These are phyloP conservation scores for Motacilla tschutschensis DNA, from an alignment of 2,113 vertebrate genomes.

Conservation along the genomic window DNA sequence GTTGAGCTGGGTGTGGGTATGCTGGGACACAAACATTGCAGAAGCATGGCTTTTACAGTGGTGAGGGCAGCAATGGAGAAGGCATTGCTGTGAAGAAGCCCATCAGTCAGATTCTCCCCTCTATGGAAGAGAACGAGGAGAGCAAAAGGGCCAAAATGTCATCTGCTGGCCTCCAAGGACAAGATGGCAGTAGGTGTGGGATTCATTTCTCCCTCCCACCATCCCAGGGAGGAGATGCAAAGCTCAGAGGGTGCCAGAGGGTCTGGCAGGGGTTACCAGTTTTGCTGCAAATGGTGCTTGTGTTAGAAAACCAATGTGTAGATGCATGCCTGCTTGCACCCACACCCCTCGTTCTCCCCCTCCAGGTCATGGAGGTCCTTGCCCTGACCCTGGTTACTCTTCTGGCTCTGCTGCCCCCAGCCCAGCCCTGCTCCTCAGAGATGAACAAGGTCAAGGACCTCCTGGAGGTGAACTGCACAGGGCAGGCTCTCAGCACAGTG, in stretches of 20 bases:
- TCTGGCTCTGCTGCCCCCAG: background rate
- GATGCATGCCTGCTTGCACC: background rate
- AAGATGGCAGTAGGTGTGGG: too few species aligned
- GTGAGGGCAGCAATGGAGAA: background rate
- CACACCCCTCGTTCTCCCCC: background rate
- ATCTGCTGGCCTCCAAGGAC: background rate
- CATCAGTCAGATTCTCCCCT: background rate
- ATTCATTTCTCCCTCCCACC: background rate
- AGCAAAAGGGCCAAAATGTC: background rate
- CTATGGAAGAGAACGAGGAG: rapidly evolving
- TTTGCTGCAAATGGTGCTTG: background rate
- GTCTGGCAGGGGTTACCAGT: background rate
- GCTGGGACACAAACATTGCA: background rate
- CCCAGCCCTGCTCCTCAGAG: background rate
- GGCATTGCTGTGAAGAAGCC: rapidly evolving
- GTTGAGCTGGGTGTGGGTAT: background rate
- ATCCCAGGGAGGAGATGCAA: background rate
- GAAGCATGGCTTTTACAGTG: background rate
- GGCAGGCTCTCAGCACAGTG: background rate
- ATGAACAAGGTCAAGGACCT: conserved; percentile 40
- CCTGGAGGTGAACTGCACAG: conserved; percentile 36
- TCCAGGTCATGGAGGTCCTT: conserved; percentile 7
- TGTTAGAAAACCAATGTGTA: rapidly evolving
- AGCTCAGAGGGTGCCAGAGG: background rate
- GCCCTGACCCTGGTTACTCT: background rate